phyloP scores from a whole-genome alignment of 2,797 vertebrate species.

The Leptatherina wallacei region DNA sequence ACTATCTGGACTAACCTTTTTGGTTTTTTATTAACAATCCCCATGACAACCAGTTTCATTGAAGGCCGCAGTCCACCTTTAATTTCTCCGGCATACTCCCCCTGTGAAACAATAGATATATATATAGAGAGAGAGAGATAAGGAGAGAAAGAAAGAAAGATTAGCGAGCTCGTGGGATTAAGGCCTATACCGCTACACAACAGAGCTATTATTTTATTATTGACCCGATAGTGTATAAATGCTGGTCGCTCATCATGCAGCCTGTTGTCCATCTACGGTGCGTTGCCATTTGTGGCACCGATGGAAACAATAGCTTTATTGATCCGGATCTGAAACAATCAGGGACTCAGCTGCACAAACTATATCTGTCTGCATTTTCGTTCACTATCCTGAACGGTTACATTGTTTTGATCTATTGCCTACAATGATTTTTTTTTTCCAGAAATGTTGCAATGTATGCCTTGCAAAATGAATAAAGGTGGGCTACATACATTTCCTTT shows the following conservation, averaged over 20 bases:
- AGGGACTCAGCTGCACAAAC: conserved; percentile 55
- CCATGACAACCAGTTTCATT: conserved; percentile 91
- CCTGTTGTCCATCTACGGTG: conserved; percentile 12
- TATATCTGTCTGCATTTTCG: not conserved
- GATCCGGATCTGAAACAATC: conserved; percentile 43
- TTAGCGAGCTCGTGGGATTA: not conserved
- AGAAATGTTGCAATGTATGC: not conserved
- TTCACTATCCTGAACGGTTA: not conserved
- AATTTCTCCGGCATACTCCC: conserved; percentile 89
- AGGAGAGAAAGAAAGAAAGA: no score
- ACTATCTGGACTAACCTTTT: conserved; percentile 82
- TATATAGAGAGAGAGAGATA: no score
- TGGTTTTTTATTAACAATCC: conserved; percentile 87
- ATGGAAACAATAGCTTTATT: conserved; percentile 65
- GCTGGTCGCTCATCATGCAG: not conserved
- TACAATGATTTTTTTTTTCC: not conserved
- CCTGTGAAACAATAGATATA: conserved; percentile 78
- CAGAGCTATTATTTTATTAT: not conserved
- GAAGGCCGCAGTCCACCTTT: conserved; percentile 91
- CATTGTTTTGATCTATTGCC: not conserved
- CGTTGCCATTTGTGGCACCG: conserved; percentile 28
- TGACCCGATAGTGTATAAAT: not conserved
- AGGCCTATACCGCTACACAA: conserved; percentile 24
- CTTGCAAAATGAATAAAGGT: not conserved
- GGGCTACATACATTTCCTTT: conserved; percentile 77